Percentiles rank a stretch among this genome's conserved stretches.
phyloP scores from a whole-genome alignment of 1,140 invertebrate species.

The Rhynchophorus ferrugineus region DNA sequence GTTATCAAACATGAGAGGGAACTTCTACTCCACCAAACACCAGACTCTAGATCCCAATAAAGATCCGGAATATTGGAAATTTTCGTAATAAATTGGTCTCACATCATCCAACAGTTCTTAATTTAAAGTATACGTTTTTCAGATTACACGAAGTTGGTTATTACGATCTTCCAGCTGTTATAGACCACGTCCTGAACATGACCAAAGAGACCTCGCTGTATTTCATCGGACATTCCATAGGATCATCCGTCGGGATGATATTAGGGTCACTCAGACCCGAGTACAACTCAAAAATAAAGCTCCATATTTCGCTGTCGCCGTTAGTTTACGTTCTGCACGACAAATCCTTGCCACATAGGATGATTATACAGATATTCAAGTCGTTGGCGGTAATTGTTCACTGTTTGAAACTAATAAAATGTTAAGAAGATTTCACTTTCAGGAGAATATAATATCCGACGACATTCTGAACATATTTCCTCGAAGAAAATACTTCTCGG shows the following conservation, averaged over 20 bases:
- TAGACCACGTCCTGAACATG: constrained; percentile 48
- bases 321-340: constrained; percentile 39
- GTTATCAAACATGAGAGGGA: constrained; percentile 66
- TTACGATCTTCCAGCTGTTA: constrained; percentile 52
- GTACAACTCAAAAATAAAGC: constrained; percentile 47
- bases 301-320: constrained; percentile 48
- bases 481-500: constrained; percentile 22
- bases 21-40: constrained; percentile 44
- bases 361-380: constrained; percentile 19
- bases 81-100: constrained; percentile 29
- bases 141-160: constrained; percentile 40
- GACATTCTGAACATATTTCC: constrained; percentile 32
- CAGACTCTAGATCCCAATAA: constrained; percentile 25
- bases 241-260: constrained; percentile 45
- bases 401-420: neutral
- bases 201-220: constrained; percentile 45
- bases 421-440: too few species aligned
- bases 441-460: constrained; percentile 19
- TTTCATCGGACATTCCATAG: constrained; percentile 56
- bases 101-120: neutral
- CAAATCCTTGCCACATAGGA: constrained; percentile 19
- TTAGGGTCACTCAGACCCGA: constrained; percentile 44
- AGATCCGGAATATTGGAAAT: constrained; percentile 48
- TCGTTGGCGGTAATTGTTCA: constrained; percentile 22
- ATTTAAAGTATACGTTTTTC: neutral